A percentile compares a stretch with the other conserved stretches of the same genome.
Evolutionary conservation across 2,888 invertebrate genomes (phyloP).

Genomic region (Thyatira batis): DNA sequence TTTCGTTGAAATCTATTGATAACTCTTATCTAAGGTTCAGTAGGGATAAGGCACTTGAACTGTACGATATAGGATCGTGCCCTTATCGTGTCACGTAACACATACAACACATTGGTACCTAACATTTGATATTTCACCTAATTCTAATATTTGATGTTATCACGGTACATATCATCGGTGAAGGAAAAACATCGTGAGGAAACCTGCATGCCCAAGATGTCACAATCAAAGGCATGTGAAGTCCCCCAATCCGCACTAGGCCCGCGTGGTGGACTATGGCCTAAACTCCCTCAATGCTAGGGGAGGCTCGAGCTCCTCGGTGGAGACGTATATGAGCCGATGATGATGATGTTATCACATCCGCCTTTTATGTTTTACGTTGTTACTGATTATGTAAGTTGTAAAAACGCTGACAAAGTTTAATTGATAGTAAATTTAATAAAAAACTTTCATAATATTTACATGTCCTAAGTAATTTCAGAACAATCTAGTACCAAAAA

Average conservation of each 20-base stretch:
- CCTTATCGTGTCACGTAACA: background rate
- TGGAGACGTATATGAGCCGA: background rate
- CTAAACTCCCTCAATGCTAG: no score
- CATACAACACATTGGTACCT: background rate
- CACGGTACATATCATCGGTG: background rate
- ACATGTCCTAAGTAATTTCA: no score
- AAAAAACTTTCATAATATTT: no score
- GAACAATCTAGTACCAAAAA: no score
- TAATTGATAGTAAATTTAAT: no score
- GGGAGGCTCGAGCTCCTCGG: no score
- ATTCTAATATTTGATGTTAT: background rate
- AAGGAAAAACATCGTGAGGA: no score
- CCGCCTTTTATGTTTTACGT: background rate
- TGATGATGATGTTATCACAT: background rate
- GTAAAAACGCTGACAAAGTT: no score
- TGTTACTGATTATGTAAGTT: background rate
- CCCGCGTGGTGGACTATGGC: no score
- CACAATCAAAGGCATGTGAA: no score
- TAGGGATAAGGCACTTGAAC: slow-evolving; percentile 4
- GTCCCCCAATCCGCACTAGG: no score
- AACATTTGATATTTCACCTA: background rate
- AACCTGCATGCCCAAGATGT: no score
- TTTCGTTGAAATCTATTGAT: background rate
- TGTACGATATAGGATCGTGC: background rate
- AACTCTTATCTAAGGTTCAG: slow-evolving; percentile 1